Conservation (phyloP, 1,140 invertebrate genomes). For the Zaprionus tsacasi region DNA sequence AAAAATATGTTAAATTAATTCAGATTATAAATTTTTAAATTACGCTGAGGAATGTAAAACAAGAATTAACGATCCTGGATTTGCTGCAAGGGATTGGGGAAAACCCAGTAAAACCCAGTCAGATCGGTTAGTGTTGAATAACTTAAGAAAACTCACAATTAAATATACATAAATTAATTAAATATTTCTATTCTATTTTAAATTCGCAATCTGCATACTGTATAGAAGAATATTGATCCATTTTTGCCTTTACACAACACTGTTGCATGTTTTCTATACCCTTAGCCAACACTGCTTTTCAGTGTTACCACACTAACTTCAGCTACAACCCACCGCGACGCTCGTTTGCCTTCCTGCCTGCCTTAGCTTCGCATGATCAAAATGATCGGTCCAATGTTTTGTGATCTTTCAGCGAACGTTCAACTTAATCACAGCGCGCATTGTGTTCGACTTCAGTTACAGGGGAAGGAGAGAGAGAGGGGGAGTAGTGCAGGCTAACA, state of each 20-base stretch:
- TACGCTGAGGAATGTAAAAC: too few species aligned
- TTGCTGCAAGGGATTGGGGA: too few species aligned
- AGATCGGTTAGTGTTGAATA: too few species aligned
- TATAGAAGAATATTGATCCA: background rate
- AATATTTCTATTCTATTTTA: background rate
- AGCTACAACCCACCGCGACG: conserved; percentile 1
- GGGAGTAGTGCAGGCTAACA: conserved; percentile 45
- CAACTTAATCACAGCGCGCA: conserved; percentile 72
- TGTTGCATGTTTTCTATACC: too few species aligned
- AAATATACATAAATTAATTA: too few species aligned
- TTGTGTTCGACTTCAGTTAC: conserved; percentile 53
- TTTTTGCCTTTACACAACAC: background rate
- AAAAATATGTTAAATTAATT: too few species aligned
- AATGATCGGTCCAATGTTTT: conserved; percentile 74
- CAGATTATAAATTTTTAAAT: too few species aligned
- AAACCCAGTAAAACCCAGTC: too few species aligned
- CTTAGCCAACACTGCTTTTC: background rate
- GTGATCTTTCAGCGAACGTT: conserved; percentile 77
- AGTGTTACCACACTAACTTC: background rate
- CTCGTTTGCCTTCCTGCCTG: conserved; percentile 31
- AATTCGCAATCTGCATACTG: background rate
- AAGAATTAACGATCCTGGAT: too few species aligned
- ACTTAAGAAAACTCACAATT: too few species aligned
- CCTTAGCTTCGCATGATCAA: conserved; percentile 58
- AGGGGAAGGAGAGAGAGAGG: background rate